phyloP scores from a whole-genome alignment of 2,797 vertebrate species.

The Orientallactaga sibirica region DNA sequence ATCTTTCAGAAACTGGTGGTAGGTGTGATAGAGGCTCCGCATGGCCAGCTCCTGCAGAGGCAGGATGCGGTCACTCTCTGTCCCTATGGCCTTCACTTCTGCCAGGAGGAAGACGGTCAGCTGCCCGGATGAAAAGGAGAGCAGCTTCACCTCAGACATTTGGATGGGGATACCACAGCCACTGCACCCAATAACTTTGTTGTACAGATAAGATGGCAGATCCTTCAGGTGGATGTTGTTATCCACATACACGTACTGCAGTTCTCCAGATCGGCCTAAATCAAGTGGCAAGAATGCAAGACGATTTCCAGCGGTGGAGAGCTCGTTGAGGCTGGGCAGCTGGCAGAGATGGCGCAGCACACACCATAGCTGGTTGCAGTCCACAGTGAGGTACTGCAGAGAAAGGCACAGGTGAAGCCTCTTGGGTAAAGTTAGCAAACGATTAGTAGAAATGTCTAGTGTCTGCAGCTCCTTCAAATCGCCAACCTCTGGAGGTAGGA shows the following conservation, averaged over 20 bases:
- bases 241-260: slow-evolving; percentile 97
- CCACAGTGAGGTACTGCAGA: slow-evolving; percentile 95
- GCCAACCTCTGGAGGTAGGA: slow-evolving; percentile 96
- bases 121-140: slow-evolving; percentile 90
- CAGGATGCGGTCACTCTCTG: slow-evolving; percentile 91
- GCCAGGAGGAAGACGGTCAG: slow-evolving; percentile 92
- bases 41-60: slow-evolving; percentile 96
- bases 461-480: slow-evolving; percentile 96
- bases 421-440: slow-evolving; percentile 93
- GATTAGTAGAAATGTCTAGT: slow-evolving; percentile 96
- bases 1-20: slow-evolving; percentile 89
- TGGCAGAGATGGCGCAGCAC: slow-evolving; percentile 96
- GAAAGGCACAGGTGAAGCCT: slow-evolving; percentile 95
- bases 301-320: slow-evolving; percentile 97
- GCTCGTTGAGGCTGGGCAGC: slow-evolving; percentile 96
- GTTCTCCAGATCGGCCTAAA: slow-evolving; percentile 97
- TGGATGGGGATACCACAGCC: slow-evolving; percentile 93
- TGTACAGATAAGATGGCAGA: slow-evolving; percentile 92
- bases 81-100: slow-evolving; percentile 96
- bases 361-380: slow-evolving; percentile 94
- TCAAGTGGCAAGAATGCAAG: slow-evolving; percentile 95
- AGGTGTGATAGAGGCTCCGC: slow-evolving; percentile 91
- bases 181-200: slow-evolving; percentile 96
- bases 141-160: slow-evolving; percentile 88
- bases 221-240: slow-evolving; percentile 94